Percentiles rank a stretch among this genome's conserved stretches.
Conservation (phyloP, 2,113 vertebrate species). For the Glareola pratincola region DNA sequence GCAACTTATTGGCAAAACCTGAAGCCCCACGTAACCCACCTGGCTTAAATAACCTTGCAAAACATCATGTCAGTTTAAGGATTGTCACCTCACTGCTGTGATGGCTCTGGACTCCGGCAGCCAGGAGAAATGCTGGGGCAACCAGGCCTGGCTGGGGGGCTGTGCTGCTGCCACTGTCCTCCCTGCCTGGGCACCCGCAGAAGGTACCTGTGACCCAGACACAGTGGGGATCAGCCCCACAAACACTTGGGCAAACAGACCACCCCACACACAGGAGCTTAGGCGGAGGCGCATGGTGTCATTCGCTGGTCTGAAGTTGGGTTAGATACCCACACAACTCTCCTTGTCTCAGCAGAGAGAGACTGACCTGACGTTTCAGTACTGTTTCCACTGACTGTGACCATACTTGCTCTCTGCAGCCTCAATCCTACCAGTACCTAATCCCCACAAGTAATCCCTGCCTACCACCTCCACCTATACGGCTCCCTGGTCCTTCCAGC, state of each 20-base stretch:
- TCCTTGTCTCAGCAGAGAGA: background rate
- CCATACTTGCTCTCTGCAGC: fast-evolving
- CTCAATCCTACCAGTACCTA: background rate
- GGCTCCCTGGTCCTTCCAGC: background rate
- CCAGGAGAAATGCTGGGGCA: background rate
- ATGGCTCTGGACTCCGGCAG: fast-evolving
- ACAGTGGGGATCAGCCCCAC: background rate
- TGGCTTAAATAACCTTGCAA: background rate
- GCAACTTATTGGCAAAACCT: background rate
- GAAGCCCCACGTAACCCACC: background rate
- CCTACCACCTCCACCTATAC: background rate
- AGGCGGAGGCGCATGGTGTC: fast-evolving
- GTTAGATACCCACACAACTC: background rate
- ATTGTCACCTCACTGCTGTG: background rate
- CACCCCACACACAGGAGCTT: fast-evolving
- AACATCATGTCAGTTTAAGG: background rate
- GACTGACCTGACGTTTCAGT: background rate
- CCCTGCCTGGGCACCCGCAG: background rate
- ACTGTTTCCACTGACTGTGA: background rate
- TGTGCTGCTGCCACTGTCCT: background rate
- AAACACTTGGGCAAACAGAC: background rate
- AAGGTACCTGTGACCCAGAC: background rate
- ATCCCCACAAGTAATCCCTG: background rate
- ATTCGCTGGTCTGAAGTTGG: background rate
- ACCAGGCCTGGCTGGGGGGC: fast-evolving